Conservation (phyloP, 1,140 invertebrate species). For the Copidosoma floridanum region DNA sequence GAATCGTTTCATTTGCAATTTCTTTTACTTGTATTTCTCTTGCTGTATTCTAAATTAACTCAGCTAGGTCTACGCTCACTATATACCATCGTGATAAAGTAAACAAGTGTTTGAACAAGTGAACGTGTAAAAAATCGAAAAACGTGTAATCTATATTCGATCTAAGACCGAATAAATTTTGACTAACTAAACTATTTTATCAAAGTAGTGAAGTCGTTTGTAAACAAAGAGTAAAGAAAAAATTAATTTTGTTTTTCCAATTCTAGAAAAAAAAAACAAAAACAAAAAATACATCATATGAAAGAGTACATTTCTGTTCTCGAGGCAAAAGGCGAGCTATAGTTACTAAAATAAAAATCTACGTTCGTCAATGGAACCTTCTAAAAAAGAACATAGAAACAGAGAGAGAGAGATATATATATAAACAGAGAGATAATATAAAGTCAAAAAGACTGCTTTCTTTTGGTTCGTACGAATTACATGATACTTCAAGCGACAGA, state of each 20-base stretch:
- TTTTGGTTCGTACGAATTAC: neutral
- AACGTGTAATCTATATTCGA: slow-evolving; percentile 29
- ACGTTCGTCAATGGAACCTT: slow-evolving; percentile 29
- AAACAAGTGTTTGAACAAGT: slow-evolving; percentile 4
- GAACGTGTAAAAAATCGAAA: slow-evolving; percentile 27
- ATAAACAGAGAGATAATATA: no score
- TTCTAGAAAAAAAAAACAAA: slow-evolving; percentile 6
- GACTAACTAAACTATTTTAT: slow-evolving; percentile 13
- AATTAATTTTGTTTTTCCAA: no score
- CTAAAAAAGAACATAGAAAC: slow-evolving; percentile 2
- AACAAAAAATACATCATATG: no score
- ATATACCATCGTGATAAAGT: neutral
- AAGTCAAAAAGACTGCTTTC: neutral
- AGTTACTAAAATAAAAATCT: slow-evolving; percentile 28
- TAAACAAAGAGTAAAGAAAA: no score
- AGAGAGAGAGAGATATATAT: no score
- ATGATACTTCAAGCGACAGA: neutral
- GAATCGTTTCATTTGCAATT: no score
- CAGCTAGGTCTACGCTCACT: slow-evolving; percentile 11
- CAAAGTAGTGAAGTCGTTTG: slow-evolving; percentile 14
- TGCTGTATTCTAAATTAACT: no score
- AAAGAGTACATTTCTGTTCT: slow-evolving; percentile 26
- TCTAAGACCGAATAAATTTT: slow-evolving; percentile 36
- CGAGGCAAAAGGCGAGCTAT: slow-evolving; percentile 56
- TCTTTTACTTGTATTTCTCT: no score